Percentiles rank a stretch among this genome's conserved stretches.
Evolutionary conservation across 2,113 vertebrate genomes (phyloP).

Genomic region (Elaphurus davidianus): DNA sequence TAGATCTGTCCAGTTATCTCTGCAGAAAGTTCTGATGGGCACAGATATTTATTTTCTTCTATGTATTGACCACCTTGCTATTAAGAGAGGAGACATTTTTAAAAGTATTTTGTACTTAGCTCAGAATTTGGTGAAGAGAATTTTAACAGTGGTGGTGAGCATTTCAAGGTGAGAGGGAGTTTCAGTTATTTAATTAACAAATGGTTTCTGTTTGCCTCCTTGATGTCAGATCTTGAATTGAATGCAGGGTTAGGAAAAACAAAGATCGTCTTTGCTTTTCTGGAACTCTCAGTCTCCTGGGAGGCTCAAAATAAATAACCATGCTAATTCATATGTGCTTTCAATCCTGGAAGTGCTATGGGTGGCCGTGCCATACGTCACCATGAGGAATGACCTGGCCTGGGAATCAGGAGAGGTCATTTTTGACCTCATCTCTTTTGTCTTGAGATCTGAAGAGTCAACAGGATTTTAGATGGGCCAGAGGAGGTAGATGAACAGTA

Average conservation of each 20-base stretch:
- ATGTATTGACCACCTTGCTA: background rate
- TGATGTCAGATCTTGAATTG: background rate
- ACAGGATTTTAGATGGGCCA: background rate
- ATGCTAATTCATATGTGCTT: background rate
- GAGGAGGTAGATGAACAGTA: background rate
- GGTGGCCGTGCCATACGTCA: background rate
- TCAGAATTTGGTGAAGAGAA: background rate
- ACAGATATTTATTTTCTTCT: background rate
- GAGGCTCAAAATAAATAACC: slow-evolving; percentile 28
- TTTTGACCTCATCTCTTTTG: no score
- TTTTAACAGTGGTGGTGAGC: background rate
- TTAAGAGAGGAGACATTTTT: background rate
- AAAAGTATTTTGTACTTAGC: background rate
- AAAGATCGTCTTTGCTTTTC: slow-evolving; percentile 37
- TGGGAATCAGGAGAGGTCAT: background rate
- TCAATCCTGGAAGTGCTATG: background rate
- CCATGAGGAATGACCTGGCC: background rate
- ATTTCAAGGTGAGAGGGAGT: background rate
- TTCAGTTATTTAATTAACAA: slow-evolving; percentile 35
- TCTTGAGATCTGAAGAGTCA: background rate
- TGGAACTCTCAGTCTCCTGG: background rate
- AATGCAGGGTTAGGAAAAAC: slow-evolving; percentile 4
- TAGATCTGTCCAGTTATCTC: background rate
- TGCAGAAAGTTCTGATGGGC: background rate
- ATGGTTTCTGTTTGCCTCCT: slow-evolving; percentile 2